Percentiles rank a stretch among this genome's conserved stretches.
Evolutionary conservation across 1,140 invertebrate genomes (phyloP).

Genomic region (Drosophila biarmipes): DNA sequence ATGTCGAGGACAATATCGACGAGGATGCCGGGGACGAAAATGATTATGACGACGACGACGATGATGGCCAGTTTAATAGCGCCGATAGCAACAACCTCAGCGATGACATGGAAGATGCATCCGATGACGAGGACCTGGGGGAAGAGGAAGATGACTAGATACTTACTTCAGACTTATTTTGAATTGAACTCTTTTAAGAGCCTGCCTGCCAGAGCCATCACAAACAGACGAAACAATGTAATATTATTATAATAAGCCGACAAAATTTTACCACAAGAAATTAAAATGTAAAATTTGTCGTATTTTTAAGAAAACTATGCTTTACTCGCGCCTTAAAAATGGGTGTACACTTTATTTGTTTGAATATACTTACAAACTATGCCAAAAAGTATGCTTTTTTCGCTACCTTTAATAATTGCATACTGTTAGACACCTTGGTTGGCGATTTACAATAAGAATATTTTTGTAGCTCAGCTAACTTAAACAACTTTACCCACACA

Average conservation of each 20-base stretch:
- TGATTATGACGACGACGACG: slow-evolving; percentile 33
- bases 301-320: neutral
- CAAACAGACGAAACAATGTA: neutral
- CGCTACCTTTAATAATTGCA: neutral
- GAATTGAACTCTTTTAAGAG: neutral
- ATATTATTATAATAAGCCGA: neutral
- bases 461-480: too few relatives aligned
- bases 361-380: too few relatives aligned
- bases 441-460: neutral
- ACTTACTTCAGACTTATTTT: neutral
- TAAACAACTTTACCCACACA: neutral
- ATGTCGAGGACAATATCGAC: slow-evolving; percentile 19
- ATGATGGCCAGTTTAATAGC: slow-evolving; percentile 41
- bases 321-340: too few relatives aligned
- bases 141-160: slow-evolving; percentile 19
- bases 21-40: slow-evolving; percentile 28
- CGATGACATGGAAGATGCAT: slow-evolving; percentile 30
- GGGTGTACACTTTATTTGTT: too few relatives aligned
- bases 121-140: slow-evolving; percentile 18
- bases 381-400: too few relatives aligned
- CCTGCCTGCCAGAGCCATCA: neutral
- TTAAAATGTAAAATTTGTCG: slow-evolving; percentile 54
- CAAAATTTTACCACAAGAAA: slow-evolving; percentile 23
- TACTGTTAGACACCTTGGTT: neutral
- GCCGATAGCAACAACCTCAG: slow-evolving; percentile 23